phyloP scores from a whole-genome alignment of 2,888 invertebrate species.

The Prostheceraeus crozeri region DNA sequence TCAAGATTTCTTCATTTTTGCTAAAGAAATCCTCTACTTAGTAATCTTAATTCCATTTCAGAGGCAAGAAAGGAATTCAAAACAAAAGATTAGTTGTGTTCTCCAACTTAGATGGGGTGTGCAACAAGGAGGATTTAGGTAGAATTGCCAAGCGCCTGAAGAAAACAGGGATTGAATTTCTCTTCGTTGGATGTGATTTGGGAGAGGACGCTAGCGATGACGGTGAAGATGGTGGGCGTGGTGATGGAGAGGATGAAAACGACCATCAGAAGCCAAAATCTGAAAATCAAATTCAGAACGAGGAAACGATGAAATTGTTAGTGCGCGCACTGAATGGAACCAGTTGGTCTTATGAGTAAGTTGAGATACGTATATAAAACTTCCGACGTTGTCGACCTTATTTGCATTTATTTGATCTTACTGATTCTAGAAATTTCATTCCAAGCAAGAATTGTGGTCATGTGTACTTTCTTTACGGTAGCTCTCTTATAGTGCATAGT shows the following conservation, averaged over 20 bases:
- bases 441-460: too few relatives aligned
- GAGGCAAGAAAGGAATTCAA: constrained; percentile 57
- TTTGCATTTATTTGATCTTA: too few relatives aligned
- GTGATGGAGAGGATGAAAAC: constrained; percentile 38
- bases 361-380: too few relatives aligned
- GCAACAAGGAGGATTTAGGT: constrained; percentile 60
- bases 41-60: constrained; percentile 42
- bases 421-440: too few relatives aligned
- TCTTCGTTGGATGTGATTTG: constrained; percentile 10
- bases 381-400: too few relatives aligned
- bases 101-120: constrained; percentile 62
- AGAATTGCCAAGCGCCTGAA: constrained; percentile 61
- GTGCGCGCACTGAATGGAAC: constrained; percentile 44
- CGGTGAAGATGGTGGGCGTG: constrained; percentile 35
- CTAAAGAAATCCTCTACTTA: too few relatives aligned
- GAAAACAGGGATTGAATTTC: constrained; percentile 61
- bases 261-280: constrained; percentile 49
- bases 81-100: constrained; percentile 63
- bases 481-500: too few relatives aligned
- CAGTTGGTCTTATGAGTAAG: too few relatives aligned
- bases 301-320: constrained; percentile 49
- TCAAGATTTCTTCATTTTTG: too few relatives aligned
- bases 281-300: constrained; percentile 50
- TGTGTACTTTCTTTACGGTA: too few relatives aligned
- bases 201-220: constrained; percentile 45